A percentile compares a stretch with the other conserved stretches of the same genome.
Conservation (phyloP, 1,140 invertebrate species). For the Zaprionus ghesquierei region DNA sequence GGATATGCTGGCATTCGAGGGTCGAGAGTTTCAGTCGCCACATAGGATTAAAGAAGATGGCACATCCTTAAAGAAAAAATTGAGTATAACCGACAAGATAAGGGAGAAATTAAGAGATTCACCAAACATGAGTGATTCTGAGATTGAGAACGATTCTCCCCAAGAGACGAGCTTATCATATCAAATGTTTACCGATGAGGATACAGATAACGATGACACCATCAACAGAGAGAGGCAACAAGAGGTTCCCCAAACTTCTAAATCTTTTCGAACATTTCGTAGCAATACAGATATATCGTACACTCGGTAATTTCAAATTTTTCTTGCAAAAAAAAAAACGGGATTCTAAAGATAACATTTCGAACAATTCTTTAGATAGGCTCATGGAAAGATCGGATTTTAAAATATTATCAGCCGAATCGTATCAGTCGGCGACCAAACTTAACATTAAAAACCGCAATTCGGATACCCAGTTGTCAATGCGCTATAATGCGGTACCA, state of each 20-base stretch:
- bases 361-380: background rate
- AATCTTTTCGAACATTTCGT: background rate
- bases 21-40: constrained; percentile 12
- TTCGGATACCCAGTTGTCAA: background rate
- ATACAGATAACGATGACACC: background rate
- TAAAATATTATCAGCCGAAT: background rate
- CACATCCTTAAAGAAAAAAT: background rate
- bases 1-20: constrained; percentile 25
- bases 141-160: background rate
- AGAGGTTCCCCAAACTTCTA: background rate
- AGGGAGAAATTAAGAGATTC: background rate
- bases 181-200: background rate
- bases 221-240: too few relatives aligned
- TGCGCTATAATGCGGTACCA: background rate
- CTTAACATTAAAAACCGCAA: too few relatives aligned
- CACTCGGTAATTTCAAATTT: background rate
- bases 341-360: background rate
- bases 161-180: background rate
- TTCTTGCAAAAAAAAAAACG: background rate
- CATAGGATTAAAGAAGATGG: background rate
- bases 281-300: background rate
- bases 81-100: background rate
- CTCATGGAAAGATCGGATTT: background rate
- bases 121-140: background rate
- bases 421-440: background rate